Evolutionary conservation across 2,113 vertebrate species (phyloP).

Genomic region (Tragelaphus scriptus): DNA sequence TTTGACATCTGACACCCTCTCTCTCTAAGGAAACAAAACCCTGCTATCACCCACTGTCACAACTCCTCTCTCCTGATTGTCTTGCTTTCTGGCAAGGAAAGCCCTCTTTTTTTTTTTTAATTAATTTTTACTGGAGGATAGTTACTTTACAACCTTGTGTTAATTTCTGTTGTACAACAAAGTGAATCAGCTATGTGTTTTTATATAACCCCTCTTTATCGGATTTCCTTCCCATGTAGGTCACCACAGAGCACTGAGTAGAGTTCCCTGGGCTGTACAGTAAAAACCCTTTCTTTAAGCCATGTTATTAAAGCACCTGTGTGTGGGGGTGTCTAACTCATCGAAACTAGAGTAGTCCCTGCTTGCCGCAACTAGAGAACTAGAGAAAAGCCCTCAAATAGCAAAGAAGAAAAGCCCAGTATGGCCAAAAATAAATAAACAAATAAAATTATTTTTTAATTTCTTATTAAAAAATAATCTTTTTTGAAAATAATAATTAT

Average conservation of each 20-base stretch:
- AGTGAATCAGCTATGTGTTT: not conserved
- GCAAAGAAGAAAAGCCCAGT: not conserved
- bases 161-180: not conserved
- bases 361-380: not conserved
- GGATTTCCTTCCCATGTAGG: not conserved
- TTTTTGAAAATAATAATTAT: not conserved
- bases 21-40: not conserved
- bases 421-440: not conserved
- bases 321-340: not conserved
- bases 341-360: not conserved
- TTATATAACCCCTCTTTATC: not conserved
- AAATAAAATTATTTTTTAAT: not conserved
- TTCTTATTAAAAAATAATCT: not conserved
- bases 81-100: not conserved
- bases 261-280: not conserved
- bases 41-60: not conserved
- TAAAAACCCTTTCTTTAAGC: not conserved
- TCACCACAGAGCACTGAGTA: not conserved
- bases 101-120: not conserved
- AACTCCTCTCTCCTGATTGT: not conserved
- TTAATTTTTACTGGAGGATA: not conserved
- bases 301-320: not conserved
- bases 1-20: not conserved
- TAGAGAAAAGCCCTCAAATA: not conserved
- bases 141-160: not conserved